Percentiles rank a stretch among this genome's conserved stretches.
These are phyloP conservation scores for Cheilosia pagana DNA, from an alignment of 2,888 invertebrate species.

Conservation along the genomic window DNA sequence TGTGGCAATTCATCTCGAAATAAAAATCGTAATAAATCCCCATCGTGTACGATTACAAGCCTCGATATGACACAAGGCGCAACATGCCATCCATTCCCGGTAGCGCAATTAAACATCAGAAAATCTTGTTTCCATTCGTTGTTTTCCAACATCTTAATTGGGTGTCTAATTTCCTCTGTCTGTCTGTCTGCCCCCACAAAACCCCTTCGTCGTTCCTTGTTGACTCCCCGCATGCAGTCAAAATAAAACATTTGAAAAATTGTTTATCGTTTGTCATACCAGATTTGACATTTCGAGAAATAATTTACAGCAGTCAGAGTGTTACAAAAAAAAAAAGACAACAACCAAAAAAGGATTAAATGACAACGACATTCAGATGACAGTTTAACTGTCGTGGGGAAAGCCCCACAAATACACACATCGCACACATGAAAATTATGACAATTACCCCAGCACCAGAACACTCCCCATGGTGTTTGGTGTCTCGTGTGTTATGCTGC, in stretches of 20 bases:
- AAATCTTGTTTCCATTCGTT: constrained; percentile 64
- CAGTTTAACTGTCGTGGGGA: constrained; percentile 62
- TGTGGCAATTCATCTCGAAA: constrained; percentile 53
- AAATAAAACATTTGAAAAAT: constrained; percentile 52
- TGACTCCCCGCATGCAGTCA: neutral
- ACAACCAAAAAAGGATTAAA: constrained; percentile 62
- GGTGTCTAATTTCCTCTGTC: constrained; percentile 58
- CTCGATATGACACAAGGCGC: constrained; percentile 3
- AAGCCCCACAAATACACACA: constrained; percentile 16
- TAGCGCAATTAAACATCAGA: constrained; percentile 65
- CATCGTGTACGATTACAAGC: constrained; percentile 38
- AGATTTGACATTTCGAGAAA: constrained; percentile 61
- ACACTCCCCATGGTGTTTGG: too few relatives aligned
- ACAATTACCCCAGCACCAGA: constrained; percentile 23
- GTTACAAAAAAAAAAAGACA: constrained; percentile 21
- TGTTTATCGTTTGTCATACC: constrained; percentile 62
- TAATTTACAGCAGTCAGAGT: constrained; percentile 59
- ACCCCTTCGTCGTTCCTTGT: constrained; percentile 1
- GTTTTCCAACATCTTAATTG: constrained; percentile 70
- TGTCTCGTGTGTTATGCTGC: too few relatives aligned
- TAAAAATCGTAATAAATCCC: constrained; percentile 38
- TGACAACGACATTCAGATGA: constrained; percentile 58
- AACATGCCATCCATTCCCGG: constrained; percentile 40
- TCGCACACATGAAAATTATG: constrained; percentile 20
- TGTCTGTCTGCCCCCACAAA: constrained; percentile 1